Evolutionary conservation across 1,140 invertebrate species (phyloP), one percentile per base, ranked within the genome.

Genomic region (Episyrphus balteatus): DNA sequence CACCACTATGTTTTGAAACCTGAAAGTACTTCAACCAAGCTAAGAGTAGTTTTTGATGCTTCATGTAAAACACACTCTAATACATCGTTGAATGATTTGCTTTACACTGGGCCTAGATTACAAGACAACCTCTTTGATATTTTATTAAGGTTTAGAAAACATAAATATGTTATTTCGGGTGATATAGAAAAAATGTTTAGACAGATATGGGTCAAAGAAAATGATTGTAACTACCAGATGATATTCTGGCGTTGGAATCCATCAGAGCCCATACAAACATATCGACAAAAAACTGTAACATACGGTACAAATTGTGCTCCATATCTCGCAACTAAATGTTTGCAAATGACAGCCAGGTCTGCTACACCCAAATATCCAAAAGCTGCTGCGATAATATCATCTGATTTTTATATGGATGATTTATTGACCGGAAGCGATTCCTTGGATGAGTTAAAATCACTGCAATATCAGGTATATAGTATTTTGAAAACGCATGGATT

Each of bases 331-430:
- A 62, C 56, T 11, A 54, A 58, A 26, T 61, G 54, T 10, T 44
- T 70, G 0, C 55, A 57, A 19, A 51, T 58, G 45, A 8, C 63
- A 33, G 60, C 59, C 13, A 45, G 59, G 41, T 54, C 59, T 7
- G 51, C 50, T 43, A 36, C 49, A 12, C 44, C 51, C 12, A 34
- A 52, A 7, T 51, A 47, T 42, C 62, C 66, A 11, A 42, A 34
- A 37, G 56, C 44, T 26, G 38, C 49, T 12, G 31, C 53, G 10
- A 55, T 66, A 6, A 62, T 70, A 8, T 38, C 49, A 33, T 49
- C 37, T 1, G 65, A 72, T 59, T 68, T 73, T 47, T 74, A 73
- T 42, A 64, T 73, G 5, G 72, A 75, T 55, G 72, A 75, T 55
- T 21, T 72, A 7, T 36, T 71, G 8, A 64, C 64, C 1, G 66